Evolutionary conservation across 2,113 vertebrate species (phyloP), one percentile per base, ranked within the genome.

Genomic region (Cyphomyrus discorhynchus): DNA sequence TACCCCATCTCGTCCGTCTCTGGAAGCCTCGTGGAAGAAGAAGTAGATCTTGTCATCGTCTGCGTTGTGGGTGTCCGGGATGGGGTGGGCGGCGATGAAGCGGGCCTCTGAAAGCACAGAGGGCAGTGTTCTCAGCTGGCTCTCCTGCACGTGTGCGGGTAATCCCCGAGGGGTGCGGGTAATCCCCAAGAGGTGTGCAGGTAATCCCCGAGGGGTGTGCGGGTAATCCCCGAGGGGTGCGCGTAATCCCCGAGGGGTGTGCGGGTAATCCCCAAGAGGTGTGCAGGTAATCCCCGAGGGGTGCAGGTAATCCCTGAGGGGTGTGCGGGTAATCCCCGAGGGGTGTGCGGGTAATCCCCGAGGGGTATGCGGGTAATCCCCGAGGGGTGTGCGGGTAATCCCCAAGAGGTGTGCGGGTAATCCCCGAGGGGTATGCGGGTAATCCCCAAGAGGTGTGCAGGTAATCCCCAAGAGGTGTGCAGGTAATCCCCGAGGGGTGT

Each of bases 31-130:
- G 13, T 97, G 98, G 93, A 99, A 99, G 95, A 99, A 99, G 93
- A 99, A 99, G 95, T 99, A 99, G 91, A 99, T 97, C 95, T 99
- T 99, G 92, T 99, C 98, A 90, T 99, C 98, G 88, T 99, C 98
- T 82, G 97, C 97, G 91, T 98, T 99, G 94, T 97, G 98, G 35
- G 98, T 99, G 93, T 99, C 98, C 1, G 98, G 95, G 49, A 99
- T 97, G 86, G 98, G 95, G 92, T 98, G 98, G 85, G 97, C 97
- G 58, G 96, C 97, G 93, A 99, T 97, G 94, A 99, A 99, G 94
- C 97, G 98, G 0, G 97, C 98, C 95, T 98, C 98, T 99, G 92
- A 53, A 17, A 87, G 27, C 47, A 86, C n/a, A 87, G 11, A 86
- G 85, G n/a, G 85, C 80, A 31, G 84, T 6, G 3, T 86, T 17